Evolutionary conservation across 2,113 vertebrate species (phyloP).

Genomic region (Crotalus horridus): DNA sequence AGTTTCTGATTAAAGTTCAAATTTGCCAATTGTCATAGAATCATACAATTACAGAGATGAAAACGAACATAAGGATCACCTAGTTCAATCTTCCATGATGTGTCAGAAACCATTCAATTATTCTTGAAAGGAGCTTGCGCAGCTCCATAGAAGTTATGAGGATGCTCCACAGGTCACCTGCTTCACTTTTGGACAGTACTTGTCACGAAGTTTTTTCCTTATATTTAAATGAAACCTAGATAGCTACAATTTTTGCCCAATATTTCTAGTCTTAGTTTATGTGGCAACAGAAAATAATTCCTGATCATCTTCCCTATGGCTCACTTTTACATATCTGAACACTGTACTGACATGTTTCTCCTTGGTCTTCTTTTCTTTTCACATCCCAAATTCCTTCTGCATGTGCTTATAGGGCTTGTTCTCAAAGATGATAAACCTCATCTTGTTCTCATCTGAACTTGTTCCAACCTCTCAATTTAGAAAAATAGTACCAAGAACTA

Average conservation of each 20-base stretch:
- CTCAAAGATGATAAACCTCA: background rate
- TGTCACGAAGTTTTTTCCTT: background rate
- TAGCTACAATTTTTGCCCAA: background rate
- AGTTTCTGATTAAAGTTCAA: background rate
- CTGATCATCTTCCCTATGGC: background rate
- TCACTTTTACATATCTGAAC: background rate
- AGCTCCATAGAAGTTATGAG: background rate
- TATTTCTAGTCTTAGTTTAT: background rate
- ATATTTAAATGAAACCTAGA: background rate
- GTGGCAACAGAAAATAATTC: background rate
- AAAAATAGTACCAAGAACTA: background rate
- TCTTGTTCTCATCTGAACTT: background rate
- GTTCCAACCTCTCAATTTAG: background rate
- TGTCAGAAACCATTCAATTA: background rate
- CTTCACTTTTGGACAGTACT: background rate
- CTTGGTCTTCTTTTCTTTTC: background rate
- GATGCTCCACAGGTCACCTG: background rate
- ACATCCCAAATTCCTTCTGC: background rate
- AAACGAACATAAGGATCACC: background rate
- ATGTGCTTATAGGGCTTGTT: background rate
- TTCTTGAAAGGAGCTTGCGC: background rate
- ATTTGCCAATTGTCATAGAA: background rate
- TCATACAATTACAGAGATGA: background rate
- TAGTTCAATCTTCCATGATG: background rate
- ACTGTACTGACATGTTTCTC: background rate